A percentile compares a stretch with the other conserved stretches of the same genome.
Conservation (phyloP, 2,888 invertebrate species). For the Keiferia lycopersicella region DNA sequence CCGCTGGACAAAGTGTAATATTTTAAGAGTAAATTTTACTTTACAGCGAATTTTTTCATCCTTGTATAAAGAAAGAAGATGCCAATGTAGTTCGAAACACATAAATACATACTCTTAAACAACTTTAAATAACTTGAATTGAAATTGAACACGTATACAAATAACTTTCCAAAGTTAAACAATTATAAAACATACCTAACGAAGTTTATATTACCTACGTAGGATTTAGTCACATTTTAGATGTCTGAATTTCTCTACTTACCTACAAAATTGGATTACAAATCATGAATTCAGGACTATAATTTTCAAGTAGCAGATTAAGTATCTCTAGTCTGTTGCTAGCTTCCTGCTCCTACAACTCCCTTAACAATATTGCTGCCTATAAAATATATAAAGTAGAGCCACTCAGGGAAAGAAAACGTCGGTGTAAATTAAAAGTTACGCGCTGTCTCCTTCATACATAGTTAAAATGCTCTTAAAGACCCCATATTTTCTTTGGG, state of each 20-base stretch:
- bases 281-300: neutral
- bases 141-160: neutral
- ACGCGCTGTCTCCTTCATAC: constrained; percentile 75
- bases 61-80: too few species aligned
- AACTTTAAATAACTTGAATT: neutral
- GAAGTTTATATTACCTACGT: neutral
- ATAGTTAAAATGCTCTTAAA: constrained; percentile 76
- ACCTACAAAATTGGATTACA: neutral
- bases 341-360: neutral
- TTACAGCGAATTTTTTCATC: neutral
- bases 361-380: constrained; percentile 50
- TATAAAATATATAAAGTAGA: constrained; percentile 63
- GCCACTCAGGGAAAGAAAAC: constrained; percentile 62
- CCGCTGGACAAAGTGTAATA: constrained; percentile 7
- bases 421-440: constrained; percentile 75
- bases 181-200: neutral
- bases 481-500: constrained; percentile 69
- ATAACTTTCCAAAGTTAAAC: neutral
- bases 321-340: neutral
- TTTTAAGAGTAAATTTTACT: neutral
- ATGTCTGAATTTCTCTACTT: neutral
- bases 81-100: too few species aligned
- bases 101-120: too few species aligned
- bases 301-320: neutral
- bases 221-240: neutral